These are phyloP conservation scores for Halictus rubicundus DNA, from an alignment of 1,140 invertebrate genomes.

Conservation along the genomic window DNA sequence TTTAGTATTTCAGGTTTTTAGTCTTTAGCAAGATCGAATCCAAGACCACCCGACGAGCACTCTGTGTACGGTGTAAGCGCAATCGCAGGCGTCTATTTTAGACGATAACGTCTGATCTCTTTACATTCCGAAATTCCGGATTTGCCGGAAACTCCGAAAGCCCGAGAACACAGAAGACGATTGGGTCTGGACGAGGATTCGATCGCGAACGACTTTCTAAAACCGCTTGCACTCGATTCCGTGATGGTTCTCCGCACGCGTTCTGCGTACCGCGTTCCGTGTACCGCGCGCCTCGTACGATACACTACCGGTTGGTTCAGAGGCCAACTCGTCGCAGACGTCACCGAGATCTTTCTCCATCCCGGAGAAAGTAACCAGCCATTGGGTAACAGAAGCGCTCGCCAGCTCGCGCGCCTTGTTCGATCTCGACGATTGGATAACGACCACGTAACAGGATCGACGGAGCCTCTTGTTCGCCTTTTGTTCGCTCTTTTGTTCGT, in stretches of 20 bases:
- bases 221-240: slow-evolving; percentile 52
- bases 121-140: neutral
- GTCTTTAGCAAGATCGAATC: too few species aligned
- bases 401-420: slow-evolving; percentile 1
- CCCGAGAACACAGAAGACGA: slow-evolving; percentile 19
- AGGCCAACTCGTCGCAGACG: neutral
- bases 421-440: slow-evolving; percentile 39
- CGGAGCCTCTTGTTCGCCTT: slow-evolving; percentile 26
- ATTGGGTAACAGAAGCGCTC: slow-evolving; percentile 30
- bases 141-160: slow-evolving; percentile 14
- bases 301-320: neutral
- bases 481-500: too few species aligned
- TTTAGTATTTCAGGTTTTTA: too few species aligned
- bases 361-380: slow-evolving; percentile 30
- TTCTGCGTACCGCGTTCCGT: too few species aligned
- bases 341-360: slow-evolving; percentile 17
- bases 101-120: too few species aligned
- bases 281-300: too few species aligned
- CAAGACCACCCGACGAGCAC: too few species aligned
- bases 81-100: too few species aligned
- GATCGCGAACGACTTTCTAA: slow-evolving; percentile 49
- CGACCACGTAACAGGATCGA: slow-evolving; percentile 37
- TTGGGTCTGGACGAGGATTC: slow-evolving; percentile 27
- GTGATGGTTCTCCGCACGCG: slow-evolving; percentile 1
- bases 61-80: too few species aligned